phyloP scores from a whole-genome alignment of 64 coral and sea anemone genomes.

The Astreopora myriophthalma region DNA sequence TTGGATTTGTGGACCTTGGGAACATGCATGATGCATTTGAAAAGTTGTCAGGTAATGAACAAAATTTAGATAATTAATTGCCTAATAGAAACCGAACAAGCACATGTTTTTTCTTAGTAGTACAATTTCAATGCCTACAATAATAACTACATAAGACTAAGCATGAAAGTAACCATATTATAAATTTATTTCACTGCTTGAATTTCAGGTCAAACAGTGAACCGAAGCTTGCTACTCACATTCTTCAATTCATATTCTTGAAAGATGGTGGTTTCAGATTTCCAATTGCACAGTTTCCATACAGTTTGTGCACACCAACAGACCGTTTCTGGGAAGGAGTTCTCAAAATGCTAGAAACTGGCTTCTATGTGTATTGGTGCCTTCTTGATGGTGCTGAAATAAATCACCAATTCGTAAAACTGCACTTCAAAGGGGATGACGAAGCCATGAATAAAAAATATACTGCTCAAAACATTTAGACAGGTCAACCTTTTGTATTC shows the following conservation, averaged over 20 bases:
- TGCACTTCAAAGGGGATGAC: slow-evolving; percentile 49
- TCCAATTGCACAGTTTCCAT: slow-evolving; percentile 55
- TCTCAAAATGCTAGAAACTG: slow-evolving; percentile 8
- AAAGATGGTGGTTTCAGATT: slow-evolving; percentile 47
- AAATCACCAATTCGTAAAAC: slow-evolving; percentile 45
- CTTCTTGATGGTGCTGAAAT: slow-evolving; percentile 72
- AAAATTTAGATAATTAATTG: not conserved
- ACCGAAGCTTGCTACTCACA: not conserved
- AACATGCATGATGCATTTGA: slow-evolving; percentile 64
- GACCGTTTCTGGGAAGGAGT: slow-evolving; percentile 66
- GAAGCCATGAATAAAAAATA: slow-evolving; percentile 12
- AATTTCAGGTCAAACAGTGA: slow-evolving; percentile 11
- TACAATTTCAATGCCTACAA: not conserved
- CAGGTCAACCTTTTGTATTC: slow-evolving; percentile 30
- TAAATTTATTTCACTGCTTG: not conserved
- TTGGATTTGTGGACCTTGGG: slow-evolving; percentile 76
- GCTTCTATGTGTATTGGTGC: slow-evolving; percentile 35
- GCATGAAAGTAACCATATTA: not conserved
- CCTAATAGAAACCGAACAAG: not conserved
- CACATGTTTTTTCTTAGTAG: not conserved
- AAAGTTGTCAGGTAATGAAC: slow-evolving; percentile 15
- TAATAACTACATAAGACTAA: not conserved
- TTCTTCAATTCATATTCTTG: not conserved
- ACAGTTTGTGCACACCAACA: too few species aligned
- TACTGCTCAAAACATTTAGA: slow-evolving; percentile 48